phyloP scores from a whole-genome alignment of 2,797 vertebrate species.

The Schizothorax lantsangensis region DNA sequence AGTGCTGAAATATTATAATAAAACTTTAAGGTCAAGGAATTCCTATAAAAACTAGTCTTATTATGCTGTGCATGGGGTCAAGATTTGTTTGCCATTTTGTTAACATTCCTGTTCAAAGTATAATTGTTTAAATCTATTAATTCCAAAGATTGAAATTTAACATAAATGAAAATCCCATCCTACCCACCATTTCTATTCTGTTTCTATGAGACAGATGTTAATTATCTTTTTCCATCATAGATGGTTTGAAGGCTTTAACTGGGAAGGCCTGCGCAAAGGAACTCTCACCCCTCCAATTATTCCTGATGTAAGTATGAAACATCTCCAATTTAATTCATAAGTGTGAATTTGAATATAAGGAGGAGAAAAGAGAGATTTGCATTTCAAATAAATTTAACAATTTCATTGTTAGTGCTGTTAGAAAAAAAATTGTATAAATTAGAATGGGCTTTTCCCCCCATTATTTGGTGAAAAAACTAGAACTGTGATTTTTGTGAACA shows the following conservation, averaged over 20 bases:
- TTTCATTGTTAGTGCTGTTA: too few relatives aligned
- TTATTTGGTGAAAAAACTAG: too few relatives aligned
- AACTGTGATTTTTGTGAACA: too few relatives aligned
- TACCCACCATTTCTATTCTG: neutral
- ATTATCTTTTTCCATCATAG: slow-evolving; percentile 69
- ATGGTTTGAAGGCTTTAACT: slow-evolving; percentile 99
- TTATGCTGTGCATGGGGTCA: neutral
- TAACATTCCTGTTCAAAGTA: neutral
- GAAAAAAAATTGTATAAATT: too few relatives aligned
- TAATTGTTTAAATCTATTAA: neutral
- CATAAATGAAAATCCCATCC: neutral
- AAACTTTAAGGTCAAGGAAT: neutral
- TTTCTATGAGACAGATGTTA: neutral
- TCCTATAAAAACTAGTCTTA: neutral
- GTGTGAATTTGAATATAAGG: neutral
- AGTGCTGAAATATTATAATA: neutral
- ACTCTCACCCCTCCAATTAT: slow-evolving; percentile 93
- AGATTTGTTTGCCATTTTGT: neutral
- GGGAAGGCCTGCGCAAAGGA: slow-evolving; percentile 95
- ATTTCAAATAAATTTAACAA: neutral
- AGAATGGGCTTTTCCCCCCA: too few relatives aligned
- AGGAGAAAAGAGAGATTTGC: neutral
- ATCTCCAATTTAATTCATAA: neutral
- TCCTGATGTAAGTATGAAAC: slow-evolving; percentile 87
- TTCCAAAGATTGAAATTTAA: neutral